These are phyloP conservation scores for Margarornis squamiger DNA, from an alignment of 2,797 vertebrate species.

Conservation along the genomic window DNA sequence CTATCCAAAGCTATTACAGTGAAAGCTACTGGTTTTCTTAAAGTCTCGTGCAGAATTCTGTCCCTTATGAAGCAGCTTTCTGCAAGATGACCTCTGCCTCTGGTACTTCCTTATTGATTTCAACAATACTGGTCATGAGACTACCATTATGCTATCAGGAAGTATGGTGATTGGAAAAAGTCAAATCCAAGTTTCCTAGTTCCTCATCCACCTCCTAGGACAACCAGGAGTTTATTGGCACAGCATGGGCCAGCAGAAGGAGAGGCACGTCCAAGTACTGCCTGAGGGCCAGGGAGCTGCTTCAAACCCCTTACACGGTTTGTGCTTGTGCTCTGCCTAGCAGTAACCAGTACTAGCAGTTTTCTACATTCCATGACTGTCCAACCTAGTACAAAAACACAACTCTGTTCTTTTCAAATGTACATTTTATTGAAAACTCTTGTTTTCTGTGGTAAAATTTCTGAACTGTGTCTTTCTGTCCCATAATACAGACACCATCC, in stretches of 20 bases:
- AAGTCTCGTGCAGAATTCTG: neutral
- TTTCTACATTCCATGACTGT: neutral
- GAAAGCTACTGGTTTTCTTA: neutral
- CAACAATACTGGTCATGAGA: neutral
- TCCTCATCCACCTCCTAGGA: neutral
- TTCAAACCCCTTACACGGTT: neutral
- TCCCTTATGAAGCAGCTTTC: neutral
- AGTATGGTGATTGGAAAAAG: neutral
- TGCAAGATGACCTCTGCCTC: neutral
- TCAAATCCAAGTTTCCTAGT: neutral
- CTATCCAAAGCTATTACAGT: neutral
- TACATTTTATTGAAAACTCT: neutral
- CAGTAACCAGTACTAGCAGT: neutral
- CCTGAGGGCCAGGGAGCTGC: neutral
- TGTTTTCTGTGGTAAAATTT: neutral
- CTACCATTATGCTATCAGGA: neutral
- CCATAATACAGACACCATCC: too few species aligned
- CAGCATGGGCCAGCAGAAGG: neutral
- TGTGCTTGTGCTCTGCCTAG: neutral
- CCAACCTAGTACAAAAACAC: neutral
- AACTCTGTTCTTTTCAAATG: neutral
- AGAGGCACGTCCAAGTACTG: neutral
- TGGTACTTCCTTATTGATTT: neutral
- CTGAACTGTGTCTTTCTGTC: neutral
- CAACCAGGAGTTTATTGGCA: neutral